Conservation (phyloP, 2,888 invertebrate genomes). For the Chrysina gloriosa region DNA sequence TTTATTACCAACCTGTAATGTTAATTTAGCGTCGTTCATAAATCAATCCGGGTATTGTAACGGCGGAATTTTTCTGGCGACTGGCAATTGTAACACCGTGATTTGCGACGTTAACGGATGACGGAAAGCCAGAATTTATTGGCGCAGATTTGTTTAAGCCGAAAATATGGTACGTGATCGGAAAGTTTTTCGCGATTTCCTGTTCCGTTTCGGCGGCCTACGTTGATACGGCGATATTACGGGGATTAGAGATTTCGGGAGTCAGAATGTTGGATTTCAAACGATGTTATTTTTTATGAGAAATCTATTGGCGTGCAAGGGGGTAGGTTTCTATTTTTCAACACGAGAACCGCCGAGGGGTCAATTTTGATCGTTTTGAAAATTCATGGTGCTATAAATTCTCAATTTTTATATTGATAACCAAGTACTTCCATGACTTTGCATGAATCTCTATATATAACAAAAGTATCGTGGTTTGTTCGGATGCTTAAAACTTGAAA, state of each 20-base stretch:
- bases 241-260: not conserved
- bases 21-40: not conserved
- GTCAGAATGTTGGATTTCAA: too few relatives aligned
- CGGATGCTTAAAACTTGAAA: too few relatives aligned
- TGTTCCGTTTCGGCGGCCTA: not conserved
- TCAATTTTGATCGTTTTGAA: too few relatives aligned
- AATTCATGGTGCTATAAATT: too few relatives aligned
- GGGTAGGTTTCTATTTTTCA: too few relatives aligned
- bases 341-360: too few relatives aligned
- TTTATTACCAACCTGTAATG: not conserved
- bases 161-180: not conserved
- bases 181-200: not conserved
- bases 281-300: too few relatives aligned
- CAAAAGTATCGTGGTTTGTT: too few relatives aligned
- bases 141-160: not conserved
- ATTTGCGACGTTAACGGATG: not conserved
- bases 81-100: not conserved
- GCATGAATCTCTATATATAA: too few relatives aligned
- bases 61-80: not conserved
- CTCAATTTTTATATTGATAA: too few relatives aligned
- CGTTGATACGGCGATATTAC: not conserved
- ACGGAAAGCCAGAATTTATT: conserved; percentile 6
- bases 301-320: too few relatives aligned
- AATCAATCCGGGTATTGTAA: conserved; percentile 9
- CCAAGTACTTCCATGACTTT: too few relatives aligned